Percentiles rank a stretch among this genome's conserved stretches.
Evolutionary conservation across 1,140 invertebrate species (phyloP).

Genomic region (Eufriesea mexicana): DNA sequence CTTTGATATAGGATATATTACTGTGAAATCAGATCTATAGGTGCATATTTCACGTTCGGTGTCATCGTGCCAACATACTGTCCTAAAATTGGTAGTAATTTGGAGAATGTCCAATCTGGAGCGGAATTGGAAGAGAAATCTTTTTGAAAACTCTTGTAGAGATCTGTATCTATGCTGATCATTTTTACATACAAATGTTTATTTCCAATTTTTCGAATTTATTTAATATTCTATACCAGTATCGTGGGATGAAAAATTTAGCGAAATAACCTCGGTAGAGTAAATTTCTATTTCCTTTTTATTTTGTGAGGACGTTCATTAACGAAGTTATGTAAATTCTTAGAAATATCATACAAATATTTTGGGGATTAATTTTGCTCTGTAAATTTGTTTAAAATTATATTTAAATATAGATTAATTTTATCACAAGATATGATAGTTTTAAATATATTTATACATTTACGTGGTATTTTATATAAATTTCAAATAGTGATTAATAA

Average conservation of each 20-base stretch:
- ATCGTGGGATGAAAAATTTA: too few relatives aligned
- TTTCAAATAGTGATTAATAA: neutral
- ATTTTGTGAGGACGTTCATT: too few relatives aligned
- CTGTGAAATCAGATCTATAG: slow-evolving; percentile 29
- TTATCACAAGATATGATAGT: too few relatives aligned
- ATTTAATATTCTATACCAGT: too few relatives aligned
- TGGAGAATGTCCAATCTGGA: slow-evolving; percentile 27
- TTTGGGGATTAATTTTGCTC: too few relatives aligned
- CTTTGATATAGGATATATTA: slow-evolving; percentile 33
- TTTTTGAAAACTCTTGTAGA: neutral
- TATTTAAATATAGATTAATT: too few relatives aligned
- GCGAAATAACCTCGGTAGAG: too few relatives aligned
- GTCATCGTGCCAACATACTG: neutral
- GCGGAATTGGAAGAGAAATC: neutral
- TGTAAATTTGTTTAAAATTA: too few relatives aligned
- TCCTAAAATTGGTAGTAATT: slow-evolving; percentile 34
- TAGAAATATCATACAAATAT: too few relatives aligned
- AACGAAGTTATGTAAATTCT: too few relatives aligned
- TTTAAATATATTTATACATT: too few relatives aligned
- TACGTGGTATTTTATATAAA: neutral
- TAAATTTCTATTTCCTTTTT: too few relatives aligned
- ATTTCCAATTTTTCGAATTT: neutral
- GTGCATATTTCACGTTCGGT: slow-evolving; percentile 18
- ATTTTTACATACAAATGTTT: neutral
- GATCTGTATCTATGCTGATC: neutral